These are phyloP conservation scores for Scomber colias DNA, from an alignment of 2,113 vertebrate species.

Conservation along the genomic window DNA sequence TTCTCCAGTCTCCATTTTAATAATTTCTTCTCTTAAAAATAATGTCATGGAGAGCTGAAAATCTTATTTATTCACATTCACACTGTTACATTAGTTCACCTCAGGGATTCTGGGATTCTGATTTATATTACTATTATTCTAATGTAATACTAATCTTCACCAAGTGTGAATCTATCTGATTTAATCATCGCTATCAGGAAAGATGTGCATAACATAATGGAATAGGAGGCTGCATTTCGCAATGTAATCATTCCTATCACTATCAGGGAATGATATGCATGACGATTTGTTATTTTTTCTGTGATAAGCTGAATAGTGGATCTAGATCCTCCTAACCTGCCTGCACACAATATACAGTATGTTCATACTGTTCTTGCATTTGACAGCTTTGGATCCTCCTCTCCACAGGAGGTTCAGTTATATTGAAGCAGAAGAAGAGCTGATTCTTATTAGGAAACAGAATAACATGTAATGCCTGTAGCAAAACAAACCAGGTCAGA, in stretches of 20 bases:
- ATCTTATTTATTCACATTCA: slow-evolving; percentile 37
- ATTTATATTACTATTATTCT: slow-evolving; percentile 43
- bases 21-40: slow-evolving; percentile 34
- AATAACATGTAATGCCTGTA: neutral
- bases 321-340: no score
- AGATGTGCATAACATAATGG: slow-evolving; percentile 30
- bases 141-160: slow-evolving; percentile 48
- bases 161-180: slow-evolving; percentile 44
- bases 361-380: neutral
- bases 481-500: slow-evolving; percentile 30
- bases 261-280: neutral
- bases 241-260: slow-evolving; percentile 23
- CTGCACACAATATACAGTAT: no score
- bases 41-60: slow-evolving; percentile 21
- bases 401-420: neutral
- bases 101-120: slow-evolving; percentile 15
- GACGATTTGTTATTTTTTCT: slow-evolving; percentile 15
- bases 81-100: slow-evolving; percentile 32
- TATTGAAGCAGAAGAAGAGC: slow-evolving; percentile 7
- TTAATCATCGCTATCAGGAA: slow-evolving; percentile 9
- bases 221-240: slow-evolving; percentile 19
- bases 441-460: slow-evolving; percentile 1
- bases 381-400: neutral
- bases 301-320: neutral
- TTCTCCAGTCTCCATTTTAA: slow-evolving; percentile 18